Base-by-base conservation (phyloP, 1,140 invertebrate species). In the Samia ricini region DNA sequence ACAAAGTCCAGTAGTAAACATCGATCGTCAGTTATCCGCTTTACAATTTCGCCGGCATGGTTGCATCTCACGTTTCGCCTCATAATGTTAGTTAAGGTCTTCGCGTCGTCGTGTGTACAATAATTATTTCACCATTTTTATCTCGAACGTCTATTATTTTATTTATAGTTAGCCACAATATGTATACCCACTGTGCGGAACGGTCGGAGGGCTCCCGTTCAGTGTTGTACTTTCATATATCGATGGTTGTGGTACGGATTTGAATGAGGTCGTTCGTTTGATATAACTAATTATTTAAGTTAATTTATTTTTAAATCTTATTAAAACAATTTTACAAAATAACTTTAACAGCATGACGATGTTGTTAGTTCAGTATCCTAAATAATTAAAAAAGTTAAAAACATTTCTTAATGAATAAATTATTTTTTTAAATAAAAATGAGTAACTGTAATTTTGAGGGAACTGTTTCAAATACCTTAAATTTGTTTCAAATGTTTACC, bases 111-210 rank as follows among this genome's bases (percentile, higher is more conserved):
- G 36, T 10, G 36, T 10, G 48, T 26, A 71, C 72, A 78, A 81
- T 81, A 80, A 81, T 82, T 79, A 77, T 77, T 77, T 79, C 74
- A 81, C 69, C 74, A 72, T 77, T 79, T n/a, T 83, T 81, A 83
- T 85, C 82, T 75, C 63, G 29, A 36, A 26, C 57, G 62, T 74
- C 70, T 71, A 85, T 81, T 83, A 79, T 78, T 81, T 82, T 81
- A 81, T 82, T 85, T 83, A 85, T 83, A 77, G 75, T 60, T 54
- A 60, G 58, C 54, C 71, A 74, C 66, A 73, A 72, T 72, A 63
- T 71, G 69, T 80, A n/a, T n/a, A 77, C 72, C 72, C 77, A 79
- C 65, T 80, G 74, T 68, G 66, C 59, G 50, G 61, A 60, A 60
- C 64, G 56, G 54, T 26, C 19, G 61, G 49, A 61, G 61, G 56